Conservation (phyloP, 2,797 vertebrate genomes). For the Myotis daubentonii region DNA sequence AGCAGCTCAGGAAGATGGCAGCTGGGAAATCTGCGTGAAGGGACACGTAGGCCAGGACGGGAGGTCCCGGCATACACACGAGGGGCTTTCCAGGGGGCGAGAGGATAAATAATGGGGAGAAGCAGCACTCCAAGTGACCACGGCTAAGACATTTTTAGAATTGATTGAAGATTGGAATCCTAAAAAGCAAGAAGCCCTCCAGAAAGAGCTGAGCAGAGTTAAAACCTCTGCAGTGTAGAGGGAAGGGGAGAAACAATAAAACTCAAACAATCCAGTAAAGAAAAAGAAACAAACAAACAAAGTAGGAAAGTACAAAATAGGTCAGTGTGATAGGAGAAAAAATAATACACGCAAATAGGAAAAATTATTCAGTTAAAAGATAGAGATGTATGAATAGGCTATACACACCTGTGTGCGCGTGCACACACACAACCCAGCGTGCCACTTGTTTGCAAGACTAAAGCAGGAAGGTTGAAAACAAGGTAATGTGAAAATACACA, state of each 20-base stretch:
- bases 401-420: not conserved
- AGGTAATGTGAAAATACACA: not conserved
- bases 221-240: not conserved
- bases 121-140: not conserved
- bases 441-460: not conserved
- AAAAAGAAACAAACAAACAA: not conserved
- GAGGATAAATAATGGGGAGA: not conserved
- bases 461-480: not conserved
- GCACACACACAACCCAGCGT: not conserved
- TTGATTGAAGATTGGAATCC: not conserved
- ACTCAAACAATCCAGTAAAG: not conserved
- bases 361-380: not conserved
- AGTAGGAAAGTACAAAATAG: not conserved
- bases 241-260: not conserved
- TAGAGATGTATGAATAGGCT: not conserved
- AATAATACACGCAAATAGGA: not conserved
- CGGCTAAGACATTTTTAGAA: not conserved
- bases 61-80: not conserved
- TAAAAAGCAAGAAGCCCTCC: not conserved
- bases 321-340: not conserved
- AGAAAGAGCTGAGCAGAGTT: not conserved
- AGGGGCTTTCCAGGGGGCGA: not conserved
- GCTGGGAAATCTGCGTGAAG: not conserved
- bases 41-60: not conserved
- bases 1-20: not conserved